phyloP scores from a whole-genome alignment of 2,888 invertebrate species.

The Nomada fucata region DNA sequence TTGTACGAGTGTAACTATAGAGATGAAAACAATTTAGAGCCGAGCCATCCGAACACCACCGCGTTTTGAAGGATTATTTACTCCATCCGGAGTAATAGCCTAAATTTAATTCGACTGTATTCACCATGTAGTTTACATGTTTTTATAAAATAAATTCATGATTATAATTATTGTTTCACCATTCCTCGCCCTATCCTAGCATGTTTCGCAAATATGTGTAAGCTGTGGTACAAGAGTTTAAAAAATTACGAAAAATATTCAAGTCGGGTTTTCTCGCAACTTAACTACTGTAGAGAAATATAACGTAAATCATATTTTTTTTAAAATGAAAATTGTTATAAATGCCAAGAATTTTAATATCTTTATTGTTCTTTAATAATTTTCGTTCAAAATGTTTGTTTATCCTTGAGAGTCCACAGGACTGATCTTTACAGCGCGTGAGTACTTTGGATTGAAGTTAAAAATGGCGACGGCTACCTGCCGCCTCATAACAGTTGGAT shows the following conservation, averaged over 20 bases:
- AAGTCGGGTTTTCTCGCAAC: neutral
- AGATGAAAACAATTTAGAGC: conserved; percentile 74
- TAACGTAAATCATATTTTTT: conserved; percentile 12
- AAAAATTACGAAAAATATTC: neutral
- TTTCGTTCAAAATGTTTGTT: neutral
- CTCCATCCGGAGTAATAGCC: conserved; percentile 70
- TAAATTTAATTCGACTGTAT: conserved; percentile 77
- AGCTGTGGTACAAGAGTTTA: neutral
- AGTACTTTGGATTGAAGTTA: conserved; percentile 52
- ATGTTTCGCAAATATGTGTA: neutral
- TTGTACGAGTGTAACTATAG: conserved; percentile 77
- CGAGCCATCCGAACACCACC: conserved; percentile 78
- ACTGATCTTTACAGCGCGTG: conserved; percentile 22
- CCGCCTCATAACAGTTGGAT: conserved; percentile 32
- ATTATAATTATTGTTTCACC: conserved; percentile 35
- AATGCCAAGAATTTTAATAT: neutral
- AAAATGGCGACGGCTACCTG: conserved; percentile 69
- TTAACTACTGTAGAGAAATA: neutral
- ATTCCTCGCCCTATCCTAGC: neutral
- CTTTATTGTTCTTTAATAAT: neutral
- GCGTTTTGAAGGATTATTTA: conserved; percentile 62
- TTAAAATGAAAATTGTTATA: neutral
- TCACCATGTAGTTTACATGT: conserved; percentile 81
- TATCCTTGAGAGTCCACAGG: neutral
- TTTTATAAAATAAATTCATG: conserved; percentile 81